Conservation (phyloP, 2,888 invertebrate species). For the Cheilosia urbana region DNA sequence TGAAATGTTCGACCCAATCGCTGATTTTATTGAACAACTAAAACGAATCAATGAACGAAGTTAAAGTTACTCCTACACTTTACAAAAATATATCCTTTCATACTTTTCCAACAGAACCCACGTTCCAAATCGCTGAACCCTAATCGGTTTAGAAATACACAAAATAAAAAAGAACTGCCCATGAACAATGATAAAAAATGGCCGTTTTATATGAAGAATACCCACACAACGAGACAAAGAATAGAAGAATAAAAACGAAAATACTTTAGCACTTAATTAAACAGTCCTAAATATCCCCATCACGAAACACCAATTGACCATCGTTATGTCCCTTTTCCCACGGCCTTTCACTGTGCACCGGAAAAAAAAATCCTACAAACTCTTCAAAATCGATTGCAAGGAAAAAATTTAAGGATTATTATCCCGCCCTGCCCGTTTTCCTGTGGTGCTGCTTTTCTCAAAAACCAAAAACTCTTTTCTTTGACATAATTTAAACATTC, state of each 20-base stretch:
- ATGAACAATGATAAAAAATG: slow-evolving; percentile 22
- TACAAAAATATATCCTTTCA: no score
- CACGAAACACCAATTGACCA: slow-evolving; percentile 68
- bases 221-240: not conserved
- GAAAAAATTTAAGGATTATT: slow-evolving; percentile 54
- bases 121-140: not conserved
- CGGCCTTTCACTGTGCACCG: not conserved
- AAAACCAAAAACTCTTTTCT: slow-evolving; percentile 57
- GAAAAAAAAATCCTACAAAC: slow-evolving; percentile 9
- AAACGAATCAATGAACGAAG: not conserved
- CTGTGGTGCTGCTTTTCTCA: slow-evolving; percentile 2
- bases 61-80: no score
- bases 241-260: slow-evolving; percentile 5
- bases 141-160: no score
- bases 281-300: slow-evolving; percentile 55
- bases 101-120: not conserved
- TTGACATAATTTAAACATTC: slow-evolving; percentile 61
- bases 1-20: not conserved
- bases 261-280: slow-evolving; percentile 63
- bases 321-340: slow-evolving; percentile 36
- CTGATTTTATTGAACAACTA: not conserved
- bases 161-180: not conserved
- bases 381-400: slow-evolving; percentile 58
- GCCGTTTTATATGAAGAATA: not conserved
- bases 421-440: not conserved